These are phyloP conservation scores for Brachionus sp. DNA, from an alignment of 1,140 invertebrate species.

Conservation along the genomic window DNA sequence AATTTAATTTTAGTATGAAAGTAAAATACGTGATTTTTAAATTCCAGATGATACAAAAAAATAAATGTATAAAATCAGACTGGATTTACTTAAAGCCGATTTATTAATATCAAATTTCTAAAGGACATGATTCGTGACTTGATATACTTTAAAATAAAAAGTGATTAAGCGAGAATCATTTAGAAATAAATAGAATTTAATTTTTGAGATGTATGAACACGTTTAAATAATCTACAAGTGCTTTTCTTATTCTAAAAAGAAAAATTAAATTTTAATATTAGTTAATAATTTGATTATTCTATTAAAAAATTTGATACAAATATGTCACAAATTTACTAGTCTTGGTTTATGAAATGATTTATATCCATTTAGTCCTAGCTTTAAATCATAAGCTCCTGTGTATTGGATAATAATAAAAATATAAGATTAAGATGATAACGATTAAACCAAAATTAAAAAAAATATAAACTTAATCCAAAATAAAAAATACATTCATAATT, in stretches of 20 bases:
- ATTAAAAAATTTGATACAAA: background rate
- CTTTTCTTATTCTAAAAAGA: background rate
- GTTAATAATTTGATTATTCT: too few relatives aligned
- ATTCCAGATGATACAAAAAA: background rate
- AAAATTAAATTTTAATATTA: too few relatives aligned
- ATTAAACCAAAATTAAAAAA: background rate
- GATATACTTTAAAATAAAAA: background rate
- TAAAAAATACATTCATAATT: background rate
- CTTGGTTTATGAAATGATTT: background rate
- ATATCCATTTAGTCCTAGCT: background rate
- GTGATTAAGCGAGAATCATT: background rate
- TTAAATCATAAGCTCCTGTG: constrained; percentile 1
- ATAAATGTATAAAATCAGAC: background rate
- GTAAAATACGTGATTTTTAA: background rate
- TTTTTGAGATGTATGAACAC: background rate
- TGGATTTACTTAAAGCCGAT: background rate
- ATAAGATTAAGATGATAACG: constrained; percentile 2
- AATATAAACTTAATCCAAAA: background rate
- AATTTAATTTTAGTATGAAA: background rate
- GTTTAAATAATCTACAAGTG: background rate
- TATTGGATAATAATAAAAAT: background rate
- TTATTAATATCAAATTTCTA: background rate
- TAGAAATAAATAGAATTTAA: background rate
- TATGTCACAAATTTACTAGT: background rate
- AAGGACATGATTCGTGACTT: background rate